These are phyloP conservation scores for Calephelis nemesis DNA, from an alignment of 1,140 invertebrate species.

Conservation along the genomic window DNA sequence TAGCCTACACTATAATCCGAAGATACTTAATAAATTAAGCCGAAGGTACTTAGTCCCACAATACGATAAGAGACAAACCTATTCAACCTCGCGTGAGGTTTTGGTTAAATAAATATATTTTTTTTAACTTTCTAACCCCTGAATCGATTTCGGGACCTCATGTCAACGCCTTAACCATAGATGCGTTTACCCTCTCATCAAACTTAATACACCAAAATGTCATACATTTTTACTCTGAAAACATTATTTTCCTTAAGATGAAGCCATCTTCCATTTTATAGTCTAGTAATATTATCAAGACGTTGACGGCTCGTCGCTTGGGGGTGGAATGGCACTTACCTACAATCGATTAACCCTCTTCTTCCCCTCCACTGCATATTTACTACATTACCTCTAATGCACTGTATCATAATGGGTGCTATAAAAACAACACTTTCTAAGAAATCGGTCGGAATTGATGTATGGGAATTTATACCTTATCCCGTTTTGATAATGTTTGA, in stretches of 20 bases:
- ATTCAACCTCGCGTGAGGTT: too few relatives aligned
- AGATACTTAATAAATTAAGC: too few relatives aligned
- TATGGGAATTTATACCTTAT: background rate
- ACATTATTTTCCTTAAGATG: background rate
- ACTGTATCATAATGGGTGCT: slow-evolving; percentile 29
- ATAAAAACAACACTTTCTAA: slow-evolving; percentile 23
- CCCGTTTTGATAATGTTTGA: background rate
- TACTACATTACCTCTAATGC: slow-evolving; percentile 29
- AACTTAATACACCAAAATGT: too few relatives aligned
- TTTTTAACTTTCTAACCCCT: too few relatives aligned
- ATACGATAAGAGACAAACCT: too few relatives aligned
- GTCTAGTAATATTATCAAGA: slow-evolving; percentile 6
- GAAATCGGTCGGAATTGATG: slow-evolving; percentile 28
- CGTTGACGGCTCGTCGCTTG: background rate
- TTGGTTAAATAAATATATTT: too few relatives aligned
- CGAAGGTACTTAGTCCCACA: too few relatives aligned
- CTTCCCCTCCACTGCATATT: slow-evolving; percentile 26
- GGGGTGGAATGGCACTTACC: slow-evolving; percentile 3
- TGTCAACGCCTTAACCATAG: too few relatives aligned
- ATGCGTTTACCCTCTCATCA: too few relatives aligned
- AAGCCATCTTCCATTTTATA: background rate
- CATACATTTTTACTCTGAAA: too few relatives aligned
- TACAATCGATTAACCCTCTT: slow-evolving; percentile 29
- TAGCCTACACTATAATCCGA: too few relatives aligned
- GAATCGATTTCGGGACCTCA: too few relatives aligned